Evolutionary conservation across 2,888 invertebrate species (phyloP), one percentile per base, ranked within the genome.

Genomic region (Unio delphinus): DNA sequence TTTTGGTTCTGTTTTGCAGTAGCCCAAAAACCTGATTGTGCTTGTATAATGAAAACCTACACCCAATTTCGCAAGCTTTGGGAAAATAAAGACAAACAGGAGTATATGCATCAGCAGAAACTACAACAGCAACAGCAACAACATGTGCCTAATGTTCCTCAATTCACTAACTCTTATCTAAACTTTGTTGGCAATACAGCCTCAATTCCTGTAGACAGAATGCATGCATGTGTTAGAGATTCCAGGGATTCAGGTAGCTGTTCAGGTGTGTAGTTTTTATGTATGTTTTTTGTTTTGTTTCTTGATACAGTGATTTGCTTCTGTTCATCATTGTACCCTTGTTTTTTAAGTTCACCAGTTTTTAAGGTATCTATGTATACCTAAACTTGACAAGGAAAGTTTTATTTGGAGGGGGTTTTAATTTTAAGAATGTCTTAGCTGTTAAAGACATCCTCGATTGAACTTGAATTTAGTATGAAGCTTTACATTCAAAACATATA

Each of bases 61-160:
- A 88, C 87, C 84, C 89, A 89, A 80, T 81, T 89, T 74, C 87
- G 87, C 74, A 84, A 87, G 73, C 85, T 89, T 67, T 89, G 89
- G 89, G 88, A 88, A 75, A 87, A 88, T 78, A 87, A 88, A 73
- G 86, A 86, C 61, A 86, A 87, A 70, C 85, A 75, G 87, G 88
- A 88, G 71, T 86, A 87, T 80, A 86, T 87, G 73, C 83, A 86
- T 71, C 84, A 87, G 65, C 85, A 79, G 34, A 73, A 74, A 57
- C 80, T 78, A 55, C 66, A 70, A n/a, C 61, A 68, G 20, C 56
- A 55, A 54, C 64, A 58, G 56, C 58, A 58, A 23, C 55, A 61
- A 34, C 7, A 34, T 34, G 64, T 55, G 45, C 55, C 45, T 26
- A 58, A 66, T 45, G 55, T 26, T n/a, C 55, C 56, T 30, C 34